Conservation (phyloP, 2,888 invertebrate genomes). For the Sesia apiformis region DNA sequence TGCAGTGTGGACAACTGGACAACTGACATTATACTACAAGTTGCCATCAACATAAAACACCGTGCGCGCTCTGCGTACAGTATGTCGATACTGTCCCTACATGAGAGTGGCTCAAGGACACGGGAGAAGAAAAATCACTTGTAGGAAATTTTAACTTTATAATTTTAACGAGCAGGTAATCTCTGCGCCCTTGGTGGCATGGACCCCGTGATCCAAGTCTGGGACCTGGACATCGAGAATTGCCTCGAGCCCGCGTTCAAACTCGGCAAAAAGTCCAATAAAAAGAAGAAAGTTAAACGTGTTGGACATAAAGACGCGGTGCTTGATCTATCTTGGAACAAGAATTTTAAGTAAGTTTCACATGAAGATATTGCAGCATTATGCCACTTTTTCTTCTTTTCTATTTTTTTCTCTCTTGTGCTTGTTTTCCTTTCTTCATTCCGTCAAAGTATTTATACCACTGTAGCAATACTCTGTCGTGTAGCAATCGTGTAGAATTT, state of each 20-base stretch:
- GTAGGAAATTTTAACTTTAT: too few relatives aligned
- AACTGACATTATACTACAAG: too few relatives aligned
- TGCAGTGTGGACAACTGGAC: too few relatives aligned
- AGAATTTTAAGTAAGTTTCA: conserved; percentile 75
- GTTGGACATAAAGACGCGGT: conserved; percentile 93
- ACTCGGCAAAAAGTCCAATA: conserved; percentile 82
- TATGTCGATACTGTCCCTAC: too few relatives aligned
- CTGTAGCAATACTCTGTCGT: too few relatives aligned
- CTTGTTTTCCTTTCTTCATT: conserved; percentile 1
- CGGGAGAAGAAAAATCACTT: too few relatives aligned
- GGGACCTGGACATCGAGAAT: conserved; percentile 96
- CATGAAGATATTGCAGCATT: not conserved
- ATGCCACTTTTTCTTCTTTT: not conserved
- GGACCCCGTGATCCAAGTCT: conserved; percentile 94
- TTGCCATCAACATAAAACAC: too few relatives aligned
- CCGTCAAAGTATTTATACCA: not conserved
- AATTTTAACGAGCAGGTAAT: conserved; percentile 74
- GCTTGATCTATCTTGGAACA: conserved; percentile 93
- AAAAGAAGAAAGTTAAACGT: conserved; percentile 80
- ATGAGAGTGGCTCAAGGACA: too few relatives aligned
- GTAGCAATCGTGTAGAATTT: too few relatives aligned
- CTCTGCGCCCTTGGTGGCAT: conserved; percentile 94
- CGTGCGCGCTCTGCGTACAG: too few relatives aligned
- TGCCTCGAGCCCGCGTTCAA: conserved; percentile 90
- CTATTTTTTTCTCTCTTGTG: not conserved